Conservation (phyloP, 2,888 invertebrate genomes). For the Volucella inanis region DNA sequence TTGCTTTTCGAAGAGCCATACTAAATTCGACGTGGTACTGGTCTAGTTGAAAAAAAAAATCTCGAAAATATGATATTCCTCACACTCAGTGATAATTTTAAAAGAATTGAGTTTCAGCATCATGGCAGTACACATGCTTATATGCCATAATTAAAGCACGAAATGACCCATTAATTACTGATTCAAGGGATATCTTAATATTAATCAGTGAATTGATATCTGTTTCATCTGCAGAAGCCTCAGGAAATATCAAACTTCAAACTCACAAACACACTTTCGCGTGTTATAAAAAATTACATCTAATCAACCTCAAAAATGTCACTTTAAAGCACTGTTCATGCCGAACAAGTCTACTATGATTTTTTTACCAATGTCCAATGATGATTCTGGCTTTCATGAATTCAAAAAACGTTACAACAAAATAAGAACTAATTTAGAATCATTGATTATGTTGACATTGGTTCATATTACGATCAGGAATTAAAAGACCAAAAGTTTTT, state of each 20-base stretch:
- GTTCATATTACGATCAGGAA: conserved; percentile 62
- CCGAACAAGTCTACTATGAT: not conserved
- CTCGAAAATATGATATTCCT: not conserved
- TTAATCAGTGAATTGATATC: not conserved
- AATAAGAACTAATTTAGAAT: conserved; percentile 25
- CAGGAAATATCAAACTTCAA: not conserved
- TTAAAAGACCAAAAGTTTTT: not conserved
- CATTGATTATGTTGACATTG: conserved; percentile 15
- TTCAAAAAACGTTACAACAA: not conserved
- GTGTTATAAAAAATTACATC: not conserved
- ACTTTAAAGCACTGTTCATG: not conserved
- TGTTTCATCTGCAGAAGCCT: not conserved
- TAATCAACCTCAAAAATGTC: not conserved
- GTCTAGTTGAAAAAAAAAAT: not conserved
- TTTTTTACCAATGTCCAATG: not conserved
- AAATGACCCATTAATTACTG: not conserved
- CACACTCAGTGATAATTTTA: not conserved
- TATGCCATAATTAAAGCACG: not conserved
- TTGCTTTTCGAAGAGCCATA: not conserved
- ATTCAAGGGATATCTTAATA: not conserved
- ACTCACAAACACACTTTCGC: not conserved
- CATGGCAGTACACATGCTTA: not conserved
- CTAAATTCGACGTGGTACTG: no score
- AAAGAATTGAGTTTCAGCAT: not conserved
- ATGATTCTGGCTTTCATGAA: conserved; percentile 1